Percentiles rank a stretch among this genome's conserved stretches.
Conservation (phyloP, 2,113 vertebrate species). For the Mesitornis unicolor region DNA sequence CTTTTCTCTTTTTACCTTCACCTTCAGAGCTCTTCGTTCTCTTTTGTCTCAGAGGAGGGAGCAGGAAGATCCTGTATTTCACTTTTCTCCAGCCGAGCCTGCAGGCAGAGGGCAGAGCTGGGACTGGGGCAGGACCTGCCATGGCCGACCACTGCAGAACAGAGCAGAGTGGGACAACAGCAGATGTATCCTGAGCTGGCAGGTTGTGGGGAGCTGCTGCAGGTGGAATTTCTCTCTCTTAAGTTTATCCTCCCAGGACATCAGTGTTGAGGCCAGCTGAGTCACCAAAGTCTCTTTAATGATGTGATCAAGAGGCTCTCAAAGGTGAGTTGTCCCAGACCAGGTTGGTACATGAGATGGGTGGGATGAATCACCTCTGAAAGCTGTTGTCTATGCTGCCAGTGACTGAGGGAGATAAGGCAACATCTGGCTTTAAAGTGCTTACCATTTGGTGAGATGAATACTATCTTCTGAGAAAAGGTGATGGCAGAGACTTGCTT, state of each 20-base stretch:
- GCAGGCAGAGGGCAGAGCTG: neutral
- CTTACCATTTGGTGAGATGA: neutral
- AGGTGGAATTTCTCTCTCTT: neutral
- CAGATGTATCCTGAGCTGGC: neutral
- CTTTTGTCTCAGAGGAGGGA: neutral
- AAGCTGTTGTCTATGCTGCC: neutral
- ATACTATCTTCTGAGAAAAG: neutral
- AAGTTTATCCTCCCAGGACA: neutral
- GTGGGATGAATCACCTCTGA: neutral
- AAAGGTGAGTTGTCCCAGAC: neutral
- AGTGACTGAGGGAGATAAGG: neutral
- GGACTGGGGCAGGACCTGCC: neutral
- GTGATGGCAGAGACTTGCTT: neutral
- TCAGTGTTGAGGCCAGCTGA: neutral
- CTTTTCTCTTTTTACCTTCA: neutral
- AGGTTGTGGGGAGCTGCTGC: neutral
- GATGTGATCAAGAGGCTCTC: neutral
- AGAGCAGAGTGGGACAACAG: neutral
- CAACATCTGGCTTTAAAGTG: neutral
- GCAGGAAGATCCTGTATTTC: neutral
- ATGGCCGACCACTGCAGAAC: neutral
- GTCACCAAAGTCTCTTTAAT: neutral
- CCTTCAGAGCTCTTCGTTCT: neutral
- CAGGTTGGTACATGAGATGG: neutral
- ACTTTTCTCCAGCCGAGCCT: neutral